Evolutionary conservation across 2,888 invertebrate species (phyloP).

Genomic region (Blera fallax): DNA sequence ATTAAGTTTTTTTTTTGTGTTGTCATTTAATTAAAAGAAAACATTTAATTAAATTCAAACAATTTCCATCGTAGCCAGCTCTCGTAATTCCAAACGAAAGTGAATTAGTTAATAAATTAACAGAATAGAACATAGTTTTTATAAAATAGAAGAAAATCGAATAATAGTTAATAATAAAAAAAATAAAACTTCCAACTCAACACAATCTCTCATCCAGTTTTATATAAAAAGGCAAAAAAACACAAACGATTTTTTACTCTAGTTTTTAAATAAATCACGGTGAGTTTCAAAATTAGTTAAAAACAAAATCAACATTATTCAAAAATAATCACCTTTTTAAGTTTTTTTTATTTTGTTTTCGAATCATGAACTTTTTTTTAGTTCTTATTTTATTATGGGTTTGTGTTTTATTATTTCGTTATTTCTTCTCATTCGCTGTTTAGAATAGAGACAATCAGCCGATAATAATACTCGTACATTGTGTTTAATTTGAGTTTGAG

Average conservation of each 20-base stretch:
- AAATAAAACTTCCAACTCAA: constrained; percentile 49
- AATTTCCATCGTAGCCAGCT: constrained; percentile 74
- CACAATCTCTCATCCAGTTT: constrained; percentile 57
- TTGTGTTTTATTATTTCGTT: constrained; percentile 7
- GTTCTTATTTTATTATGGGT: neutral
- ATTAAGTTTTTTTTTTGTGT: neutral
- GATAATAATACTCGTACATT: constrained; percentile 35
- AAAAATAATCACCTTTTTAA: constrained; percentile 29
- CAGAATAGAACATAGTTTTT: constrained; percentile 49
- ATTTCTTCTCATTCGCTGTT: constrained; percentile 39
- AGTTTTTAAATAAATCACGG: constrained; percentile 58
- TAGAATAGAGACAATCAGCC: constrained; percentile 46
- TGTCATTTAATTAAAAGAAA: neutral
- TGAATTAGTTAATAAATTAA: constrained; percentile 69
- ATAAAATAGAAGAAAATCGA: constrained; percentile 33
- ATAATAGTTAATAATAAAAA: constrained; percentile 35
- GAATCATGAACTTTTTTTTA: constrained; percentile 6
- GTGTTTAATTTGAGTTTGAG: constrained; percentile 38
- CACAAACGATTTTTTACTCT: constrained; percentile 53
- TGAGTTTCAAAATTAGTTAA: constrained; percentile 59
- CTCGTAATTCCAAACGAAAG: constrained; percentile 75
- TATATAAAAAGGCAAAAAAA: constrained; percentile 19
- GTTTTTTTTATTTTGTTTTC: neutral
- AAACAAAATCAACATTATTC: neutral
- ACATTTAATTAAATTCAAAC: constrained; percentile 40